Conservation (phyloP, 2,113 vertebrate genomes). For the Toxostoma redivivum region DNA sequence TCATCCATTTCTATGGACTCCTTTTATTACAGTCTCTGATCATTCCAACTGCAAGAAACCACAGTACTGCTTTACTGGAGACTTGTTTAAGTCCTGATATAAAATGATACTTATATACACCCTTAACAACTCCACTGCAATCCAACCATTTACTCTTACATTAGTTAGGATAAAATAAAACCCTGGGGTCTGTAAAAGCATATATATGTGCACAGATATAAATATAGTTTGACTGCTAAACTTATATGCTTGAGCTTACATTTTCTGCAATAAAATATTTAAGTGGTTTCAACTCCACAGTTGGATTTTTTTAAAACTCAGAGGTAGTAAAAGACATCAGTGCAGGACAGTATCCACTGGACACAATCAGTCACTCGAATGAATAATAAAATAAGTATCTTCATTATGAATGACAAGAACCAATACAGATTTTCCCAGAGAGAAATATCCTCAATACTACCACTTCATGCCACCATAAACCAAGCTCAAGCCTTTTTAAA, state of each 20-base stretch:
- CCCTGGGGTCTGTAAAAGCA: not conserved
- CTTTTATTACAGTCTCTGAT: not conserved
- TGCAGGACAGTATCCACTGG: not conserved
- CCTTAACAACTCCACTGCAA: not conserved
- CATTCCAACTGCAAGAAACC: not conserved
- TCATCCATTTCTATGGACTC: not conserved
- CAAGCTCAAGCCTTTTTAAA: not conserved
- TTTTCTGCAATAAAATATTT: slow-evolving; percentile 65
- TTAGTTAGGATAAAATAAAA: not conserved
- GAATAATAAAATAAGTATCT: not conserved
- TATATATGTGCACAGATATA: not conserved
- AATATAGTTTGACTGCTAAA: not conserved
- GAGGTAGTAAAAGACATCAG: slow-evolving; percentile 16
- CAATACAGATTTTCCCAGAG: not conserved
- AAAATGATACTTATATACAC: not conserved
- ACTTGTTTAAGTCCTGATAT: not conserved
- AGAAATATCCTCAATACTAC: not conserved
- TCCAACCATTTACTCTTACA: not conserved
- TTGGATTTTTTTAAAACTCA: not conserved
- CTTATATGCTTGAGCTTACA: slow-evolving; percentile 17
- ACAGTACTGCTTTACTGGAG: not conserved
- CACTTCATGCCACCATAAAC: not conserved
- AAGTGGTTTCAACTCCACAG: slow-evolving; percentile 32
- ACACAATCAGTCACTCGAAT: not conserved
- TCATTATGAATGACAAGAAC: not conserved